phyloP scores from a whole-genome alignment of 2,797 vertebrate species.

The Notolabrus celidotus region DNA sequence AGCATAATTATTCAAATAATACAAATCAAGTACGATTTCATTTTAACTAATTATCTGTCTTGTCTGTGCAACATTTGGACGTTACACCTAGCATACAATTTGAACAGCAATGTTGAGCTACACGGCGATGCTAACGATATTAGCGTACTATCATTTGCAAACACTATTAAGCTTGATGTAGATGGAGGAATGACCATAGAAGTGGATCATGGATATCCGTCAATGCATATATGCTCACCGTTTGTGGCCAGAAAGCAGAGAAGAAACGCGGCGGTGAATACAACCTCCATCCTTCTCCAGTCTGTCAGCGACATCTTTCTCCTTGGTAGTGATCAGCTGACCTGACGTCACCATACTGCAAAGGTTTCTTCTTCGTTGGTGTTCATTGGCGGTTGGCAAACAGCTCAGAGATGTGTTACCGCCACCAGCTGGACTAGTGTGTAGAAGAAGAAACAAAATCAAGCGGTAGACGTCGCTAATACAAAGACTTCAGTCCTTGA shows the following conservation, averaged over 20 bases:
- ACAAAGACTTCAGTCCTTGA: too few relatives aligned
- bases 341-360: slow-evolving; percentile 46
- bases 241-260: slow-evolving; percentile 29
- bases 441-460: too few relatives aligned
- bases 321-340: slow-evolving; percentile 72
- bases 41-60: too few relatives aligned
- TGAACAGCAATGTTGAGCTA: background rate
- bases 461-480: too few relatives aligned
- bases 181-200: rapidly evolving
- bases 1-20: background rate
- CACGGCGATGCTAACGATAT: slow-evolving; percentile 31
- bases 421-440: background rate
- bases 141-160: slow-evolving; percentile 3
- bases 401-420: background rate
- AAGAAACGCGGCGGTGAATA: slow-evolving; percentile 43
- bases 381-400: background rate
- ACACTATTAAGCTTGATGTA: background rate
- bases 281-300: slow-evolving; percentile 66
- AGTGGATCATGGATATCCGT: rapidly evolving
- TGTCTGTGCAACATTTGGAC: too few relatives aligned
- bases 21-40: too few relatives aligned
- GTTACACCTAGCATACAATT: rapidly evolving
- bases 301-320: slow-evolving; percentile 68
- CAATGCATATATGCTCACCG: slow-evolving; percentile 62
- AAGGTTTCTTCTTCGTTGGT: background rate